Percentiles rank a stretch among this genome's conserved stretches.
These are phyloP conservation scores for Drosophila lutescens DNA, from an alignment of 2,888 invertebrate species.

Conservation along the genomic window DNA sequence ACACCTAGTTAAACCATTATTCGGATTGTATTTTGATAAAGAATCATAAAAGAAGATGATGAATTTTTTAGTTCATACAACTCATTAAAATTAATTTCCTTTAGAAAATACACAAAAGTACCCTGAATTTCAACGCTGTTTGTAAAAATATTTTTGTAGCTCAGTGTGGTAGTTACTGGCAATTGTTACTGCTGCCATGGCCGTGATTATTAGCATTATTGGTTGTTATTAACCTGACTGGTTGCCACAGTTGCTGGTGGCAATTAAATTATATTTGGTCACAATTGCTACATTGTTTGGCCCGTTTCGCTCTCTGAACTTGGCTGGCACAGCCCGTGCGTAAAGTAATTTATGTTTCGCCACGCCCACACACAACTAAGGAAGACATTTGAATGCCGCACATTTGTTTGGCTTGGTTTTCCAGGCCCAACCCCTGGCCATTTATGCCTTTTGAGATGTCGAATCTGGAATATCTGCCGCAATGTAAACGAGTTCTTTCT, in stretches of 20 bases:
- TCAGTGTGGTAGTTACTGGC: conserved; percentile 1
- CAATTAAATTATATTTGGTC: conserved; percentile 30
- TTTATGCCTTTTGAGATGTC: conserved; percentile 45
- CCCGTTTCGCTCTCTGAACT: conserved; percentile 4
- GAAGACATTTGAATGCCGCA: conserved; percentile 68
- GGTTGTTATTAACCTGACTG: conserved; percentile 45
- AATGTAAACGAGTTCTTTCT: conserved; percentile 45
- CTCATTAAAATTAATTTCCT: too few species aligned
- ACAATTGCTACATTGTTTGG: conserved; percentile 31
- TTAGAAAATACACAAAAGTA: too few species aligned
- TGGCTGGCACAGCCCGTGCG: conserved; percentile 55
- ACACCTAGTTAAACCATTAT: too few species aligned
- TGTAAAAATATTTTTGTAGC: too few species aligned
- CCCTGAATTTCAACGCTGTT: too few species aligned
- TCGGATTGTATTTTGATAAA: too few species aligned
- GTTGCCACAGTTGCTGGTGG: conserved; percentile 19
- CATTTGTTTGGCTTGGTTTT: conserved; percentile 62
- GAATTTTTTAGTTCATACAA: too few species aligned
- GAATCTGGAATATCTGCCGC: conserved; percentile 55
- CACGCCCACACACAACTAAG: conserved; percentile 56
- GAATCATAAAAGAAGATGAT: too few species aligned
- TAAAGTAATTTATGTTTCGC: conserved; percentile 64
- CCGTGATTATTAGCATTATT: conserved; percentile 24
- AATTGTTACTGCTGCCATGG: conserved; percentile 19
- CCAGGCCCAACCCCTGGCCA: conserved; percentile 12